Percentiles rank a stretch among this genome's conserved stretches.
Evolutionary conservation across 2,113 vertebrate genomes (phyloP).

Genomic region (Narcine bancroftii): DNA sequence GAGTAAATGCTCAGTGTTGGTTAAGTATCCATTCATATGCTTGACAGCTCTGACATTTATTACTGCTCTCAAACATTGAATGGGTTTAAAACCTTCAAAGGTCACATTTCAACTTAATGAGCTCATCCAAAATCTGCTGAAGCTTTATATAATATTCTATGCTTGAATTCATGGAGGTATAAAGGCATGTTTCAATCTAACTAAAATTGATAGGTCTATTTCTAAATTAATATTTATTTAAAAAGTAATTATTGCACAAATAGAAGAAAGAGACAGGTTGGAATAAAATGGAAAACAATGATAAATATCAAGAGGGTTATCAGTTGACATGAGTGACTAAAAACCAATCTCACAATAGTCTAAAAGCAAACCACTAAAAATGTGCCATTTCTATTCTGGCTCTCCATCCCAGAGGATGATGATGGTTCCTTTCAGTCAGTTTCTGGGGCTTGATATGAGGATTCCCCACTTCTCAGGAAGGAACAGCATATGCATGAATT

Average conservation of each 20-base stretch:
- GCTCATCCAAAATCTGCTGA: neutral
- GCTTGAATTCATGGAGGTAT: neutral
- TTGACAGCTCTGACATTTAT: constrained; percentile 33
- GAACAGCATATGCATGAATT: too few relatives aligned
- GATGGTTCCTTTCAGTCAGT: too few relatives aligned
- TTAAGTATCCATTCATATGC: constrained; percentile 5
- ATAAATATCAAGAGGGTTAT: neutral
- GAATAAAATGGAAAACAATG: neutral
- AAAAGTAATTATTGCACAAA: neutral
- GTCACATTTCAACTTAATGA: constrained; percentile 20
- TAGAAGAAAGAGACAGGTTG: neutral
- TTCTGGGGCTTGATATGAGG: too few relatives aligned
- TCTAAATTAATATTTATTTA: neutral
- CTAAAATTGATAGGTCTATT: neutral
- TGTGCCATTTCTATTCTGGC: too few relatives aligned
- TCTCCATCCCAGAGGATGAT: too few relatives aligned
- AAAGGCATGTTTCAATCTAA: neutral
- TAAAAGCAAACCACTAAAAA: neutral
- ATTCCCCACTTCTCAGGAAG: too few relatives aligned
- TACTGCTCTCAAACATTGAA: constrained; percentile 1
- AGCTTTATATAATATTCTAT: neutral
- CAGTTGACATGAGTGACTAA: neutral
- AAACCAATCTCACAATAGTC: neutral
- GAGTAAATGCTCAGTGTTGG: neutral
- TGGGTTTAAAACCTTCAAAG: constrained; percentile 25